These are phyloP conservation scores for Delichon dasypus DNA, from an alignment of 2,797 vertebrate species.

Conservation along the genomic window DNA sequence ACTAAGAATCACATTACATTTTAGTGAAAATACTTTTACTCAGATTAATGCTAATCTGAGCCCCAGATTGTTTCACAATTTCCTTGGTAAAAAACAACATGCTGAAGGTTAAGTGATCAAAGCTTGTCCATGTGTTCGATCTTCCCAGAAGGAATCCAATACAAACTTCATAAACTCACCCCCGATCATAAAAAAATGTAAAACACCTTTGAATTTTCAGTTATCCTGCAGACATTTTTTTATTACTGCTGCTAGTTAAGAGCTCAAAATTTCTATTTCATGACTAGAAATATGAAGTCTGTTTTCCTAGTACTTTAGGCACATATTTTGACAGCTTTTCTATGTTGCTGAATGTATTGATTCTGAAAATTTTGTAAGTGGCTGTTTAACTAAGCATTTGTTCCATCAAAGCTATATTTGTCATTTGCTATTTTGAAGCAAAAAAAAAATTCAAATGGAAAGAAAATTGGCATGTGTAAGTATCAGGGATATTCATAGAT, in stretches of 20 bases:
- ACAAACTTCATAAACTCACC: background rate
- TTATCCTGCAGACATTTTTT: background rate
- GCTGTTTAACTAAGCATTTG: background rate
- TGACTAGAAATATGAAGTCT: background rate
- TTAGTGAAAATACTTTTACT: background rate
- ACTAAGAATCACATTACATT: background rate
- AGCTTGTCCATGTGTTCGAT: background rate
- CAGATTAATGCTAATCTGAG: background rate
- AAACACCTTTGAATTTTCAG: background rate
- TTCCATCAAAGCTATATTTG: background rate
- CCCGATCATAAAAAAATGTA: background rate
- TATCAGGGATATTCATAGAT: background rate
- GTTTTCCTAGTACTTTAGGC: background rate
- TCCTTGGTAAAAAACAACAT: background rate
- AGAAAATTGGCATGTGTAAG: background rate
- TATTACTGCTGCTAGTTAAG: background rate
- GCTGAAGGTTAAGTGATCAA: background rate
- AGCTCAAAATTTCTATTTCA: background rate
- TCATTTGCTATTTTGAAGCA: background rate
- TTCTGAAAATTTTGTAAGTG: background rate
- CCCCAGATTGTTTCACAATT: fast-evolving
- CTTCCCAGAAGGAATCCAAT: background rate
- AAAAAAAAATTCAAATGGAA: background rate
- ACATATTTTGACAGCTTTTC: background rate
- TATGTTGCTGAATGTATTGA: background rate